Conservation (phyloP, 2,888 invertebrate species). For the Napeogenes inachia region DNA sequence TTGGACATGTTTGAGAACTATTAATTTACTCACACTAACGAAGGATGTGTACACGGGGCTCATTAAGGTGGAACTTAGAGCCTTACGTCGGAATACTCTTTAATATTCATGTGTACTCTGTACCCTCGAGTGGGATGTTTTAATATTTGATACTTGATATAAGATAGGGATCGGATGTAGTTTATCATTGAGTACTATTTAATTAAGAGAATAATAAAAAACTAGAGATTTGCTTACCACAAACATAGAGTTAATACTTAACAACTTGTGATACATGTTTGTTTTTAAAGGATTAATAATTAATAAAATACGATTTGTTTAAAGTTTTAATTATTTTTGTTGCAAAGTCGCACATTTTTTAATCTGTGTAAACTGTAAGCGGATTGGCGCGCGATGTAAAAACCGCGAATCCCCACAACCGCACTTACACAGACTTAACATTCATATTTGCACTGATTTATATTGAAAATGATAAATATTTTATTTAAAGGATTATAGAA, state of each 20-base stretch:
- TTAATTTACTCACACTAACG: slow-evolving; percentile 24
- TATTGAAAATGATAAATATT: background rate
- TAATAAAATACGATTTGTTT: too few species aligned
- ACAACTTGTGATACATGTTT: too few species aligned
- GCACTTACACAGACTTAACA: slow-evolving; percentile 2
- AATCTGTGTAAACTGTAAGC: slow-evolving; percentile 2
- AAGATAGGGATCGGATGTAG: background rate
- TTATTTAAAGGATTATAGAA: background rate
- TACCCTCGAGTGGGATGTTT: slow-evolving; percentile 39
- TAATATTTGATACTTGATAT: slow-evolving; percentile 38
- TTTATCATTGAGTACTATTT: too few species aligned
- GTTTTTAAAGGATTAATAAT: too few species aligned
- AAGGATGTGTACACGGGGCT: slow-evolving; percentile 18
- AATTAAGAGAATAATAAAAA: too few species aligned
- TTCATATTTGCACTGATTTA: slow-evolving; percentile 6
- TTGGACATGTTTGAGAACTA: slow-evolving; percentile 15
- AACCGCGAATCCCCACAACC: slow-evolving; percentile 8
- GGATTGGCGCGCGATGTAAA: slow-evolving; percentile 1
- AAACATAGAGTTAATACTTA: too few species aligned
- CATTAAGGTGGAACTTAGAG: slow-evolving; percentile 55
- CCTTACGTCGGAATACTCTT: slow-evolving; percentile 45
- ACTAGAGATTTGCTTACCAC: too few species aligned
- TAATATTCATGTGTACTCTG: slow-evolving; percentile 52
- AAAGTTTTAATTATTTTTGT: background rate
- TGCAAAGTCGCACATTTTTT: background rate